Base-by-base conservation (phyloP, 2,888 invertebrate species). In the Noctua janthina region DNA sequence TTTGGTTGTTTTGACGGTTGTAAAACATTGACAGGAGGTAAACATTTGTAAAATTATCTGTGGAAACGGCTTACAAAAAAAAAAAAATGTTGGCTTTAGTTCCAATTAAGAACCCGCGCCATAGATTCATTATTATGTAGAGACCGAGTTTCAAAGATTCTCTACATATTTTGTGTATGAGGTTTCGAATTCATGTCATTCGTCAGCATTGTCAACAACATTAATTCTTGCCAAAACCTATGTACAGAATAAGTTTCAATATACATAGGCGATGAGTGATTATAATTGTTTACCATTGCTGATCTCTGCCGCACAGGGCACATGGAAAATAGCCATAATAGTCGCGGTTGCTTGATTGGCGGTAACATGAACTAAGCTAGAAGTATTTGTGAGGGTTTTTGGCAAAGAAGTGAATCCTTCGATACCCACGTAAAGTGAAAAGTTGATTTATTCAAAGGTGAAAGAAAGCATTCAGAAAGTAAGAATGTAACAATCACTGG, bases 131-230 rank as follows among this genome's bases (percentile, higher is more conserved):
- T 23, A 67, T 35, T 64, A 35, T 35, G 29, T 64, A 5, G 20
- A 10, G 4, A 43, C 66, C 17, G 35, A 39, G 64, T 64, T 64
- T 64, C 11, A 83, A 56, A 67, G 1, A 76, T 67, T 80, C 20
- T 83, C 5, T 43, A 66, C 71, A 71, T 78, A 67, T 84, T 71
- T 84, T 71, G 17, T 81, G 29, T 66, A 39, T 84, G 56, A 66
- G 54, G 46, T 62, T 78, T 39, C 29, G 35, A 62, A 84, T 78
- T 39, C 39, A 64, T 64, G 46, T 39, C 39, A 78, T 56, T 62
- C 54, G 71, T 39, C 29, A 73, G 49, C 29, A 46, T 62, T 46
- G 71, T 39, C 29, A 73, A 54, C 29, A 46, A 71, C 17, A 59
- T 17, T 23, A 35, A 29, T 62, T 71, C 39, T 59, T 79, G 80